A percentile compares a stretch with the other conserved stretches of the same genome.
phyloP scores from a whole-genome alignment of 1,140 invertebrate species.

The Drosophila lowei region DNA sequence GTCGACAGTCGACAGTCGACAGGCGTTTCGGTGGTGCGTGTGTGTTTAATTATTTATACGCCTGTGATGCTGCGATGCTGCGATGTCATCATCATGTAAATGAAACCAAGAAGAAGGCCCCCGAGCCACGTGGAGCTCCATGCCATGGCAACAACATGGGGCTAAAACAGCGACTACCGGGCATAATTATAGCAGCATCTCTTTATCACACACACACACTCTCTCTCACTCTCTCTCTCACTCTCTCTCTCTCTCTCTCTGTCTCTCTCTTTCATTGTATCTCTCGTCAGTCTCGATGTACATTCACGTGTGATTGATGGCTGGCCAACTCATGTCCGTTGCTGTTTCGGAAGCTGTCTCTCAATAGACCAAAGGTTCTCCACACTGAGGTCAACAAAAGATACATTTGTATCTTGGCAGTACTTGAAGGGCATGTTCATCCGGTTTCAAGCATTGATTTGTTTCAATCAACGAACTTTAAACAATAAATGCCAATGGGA shows the following conservation, averaged over 20 bases:
- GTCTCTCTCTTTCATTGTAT: not conserved
- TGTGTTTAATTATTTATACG: constrained; percentile 77
- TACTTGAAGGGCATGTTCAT: not conserved
- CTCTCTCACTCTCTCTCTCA: not conserved
- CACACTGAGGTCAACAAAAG: not conserved
- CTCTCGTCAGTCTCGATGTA: not conserved
- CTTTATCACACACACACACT: not conserved
- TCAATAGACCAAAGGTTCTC: not conserved
- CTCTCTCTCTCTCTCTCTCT: constrained; percentile 7
- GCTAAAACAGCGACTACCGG: constrained; percentile 20
- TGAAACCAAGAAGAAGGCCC: constrained; percentile 51
- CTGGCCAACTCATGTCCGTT: constrained; percentile 8
- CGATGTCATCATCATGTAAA: constrained; percentile 72
- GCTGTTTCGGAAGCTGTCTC: not conserved
- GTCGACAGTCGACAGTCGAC: constrained; percentile 15
- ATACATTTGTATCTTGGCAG: constrained; percentile 8
- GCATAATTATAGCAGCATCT: constrained; percentile 42
- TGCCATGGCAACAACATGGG: not conserved
- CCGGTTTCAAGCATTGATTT: not conserved
- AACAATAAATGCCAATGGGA: too few species aligned
- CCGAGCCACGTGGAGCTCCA: constrained; percentile 13
- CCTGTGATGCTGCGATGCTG: constrained; percentile 22
- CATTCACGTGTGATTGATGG: constrained; percentile 36
- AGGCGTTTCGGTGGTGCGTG: constrained; percentile 22
- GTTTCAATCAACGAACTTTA: constrained; percentile 1